phyloP scores from a whole-genome alignment of 2,113 vertebrate species.

The Nothoprocta pentlandii region DNA sequence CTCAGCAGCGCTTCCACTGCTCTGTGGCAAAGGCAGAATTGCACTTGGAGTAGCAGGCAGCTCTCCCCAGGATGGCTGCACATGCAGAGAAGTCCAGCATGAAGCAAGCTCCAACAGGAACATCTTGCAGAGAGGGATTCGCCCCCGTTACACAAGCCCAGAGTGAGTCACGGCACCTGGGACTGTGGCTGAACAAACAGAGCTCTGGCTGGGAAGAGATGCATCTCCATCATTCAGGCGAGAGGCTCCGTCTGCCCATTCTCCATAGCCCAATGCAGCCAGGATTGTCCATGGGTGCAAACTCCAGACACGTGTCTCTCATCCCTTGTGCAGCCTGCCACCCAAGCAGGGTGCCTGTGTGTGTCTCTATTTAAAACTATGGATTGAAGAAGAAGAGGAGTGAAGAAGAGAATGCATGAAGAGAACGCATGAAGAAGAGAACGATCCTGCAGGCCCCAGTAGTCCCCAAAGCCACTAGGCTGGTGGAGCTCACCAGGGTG shows the following conservation, averaged over 20 bases:
- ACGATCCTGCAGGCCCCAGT: rapidly evolving
- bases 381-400: too few relatives aligned
- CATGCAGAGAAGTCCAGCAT: not conserved
- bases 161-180: not conserved
- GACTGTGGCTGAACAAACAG: not conserved
- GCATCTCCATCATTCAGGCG: not conserved
- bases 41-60: rapidly evolving
- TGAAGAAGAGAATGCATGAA: too few relatives aligned
- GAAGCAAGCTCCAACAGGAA: conserved; percentile 28
- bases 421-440: rapidly evolving
- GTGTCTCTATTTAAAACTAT: not conserved
- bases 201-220: rapidly evolving
- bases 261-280: not conserved
- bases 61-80: not conserved
- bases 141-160: not conserved
- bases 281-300: not conserved
- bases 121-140: not conserved
- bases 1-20: rapidly evolving
- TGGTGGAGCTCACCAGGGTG: rapidly evolving
- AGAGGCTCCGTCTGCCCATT: not conserved
- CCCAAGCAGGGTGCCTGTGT: not conserved
- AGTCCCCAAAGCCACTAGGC: rapidly evolving
- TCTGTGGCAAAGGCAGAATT: not conserved
- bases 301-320: not conserved
- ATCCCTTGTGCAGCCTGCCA: not conserved